Conservation (phyloP, 2,888 invertebrate genomes). For the Crepidodera aurea region DNA sequence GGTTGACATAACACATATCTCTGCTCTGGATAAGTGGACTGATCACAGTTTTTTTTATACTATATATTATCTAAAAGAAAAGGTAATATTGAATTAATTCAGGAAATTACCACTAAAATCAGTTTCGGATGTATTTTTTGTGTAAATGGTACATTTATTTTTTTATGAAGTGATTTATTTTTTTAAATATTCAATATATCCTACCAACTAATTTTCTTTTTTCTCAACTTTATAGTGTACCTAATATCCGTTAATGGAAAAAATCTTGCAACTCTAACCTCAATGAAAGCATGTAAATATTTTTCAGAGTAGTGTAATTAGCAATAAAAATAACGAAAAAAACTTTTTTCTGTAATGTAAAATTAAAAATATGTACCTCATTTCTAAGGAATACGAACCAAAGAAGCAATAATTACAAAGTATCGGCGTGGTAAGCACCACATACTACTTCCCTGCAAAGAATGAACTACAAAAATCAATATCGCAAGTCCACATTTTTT, state of each 20-base stretch:
- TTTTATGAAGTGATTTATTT: too few species aligned
- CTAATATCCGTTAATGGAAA: slow-evolving; percentile 4
- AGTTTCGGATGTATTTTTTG: too few species aligned
- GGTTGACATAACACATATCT: too few species aligned
- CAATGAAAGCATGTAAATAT: slow-evolving; percentile 38
- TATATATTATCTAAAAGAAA: too few species aligned
- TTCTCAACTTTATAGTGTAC: background rate
- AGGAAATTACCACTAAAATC: too few species aligned
- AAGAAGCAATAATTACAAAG: background rate
- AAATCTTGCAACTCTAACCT: slow-evolving; percentile 33
- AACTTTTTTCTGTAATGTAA: slow-evolving; percentile 6
- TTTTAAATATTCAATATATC: background rate
- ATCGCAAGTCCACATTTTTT: too few species aligned
- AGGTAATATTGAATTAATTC: too few species aligned
- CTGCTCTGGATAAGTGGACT: too few species aligned
- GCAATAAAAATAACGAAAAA: slow-evolving; percentile 28
- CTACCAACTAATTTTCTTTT: background rate
- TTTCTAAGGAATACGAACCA: slow-evolving; percentile 7
- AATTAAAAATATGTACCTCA: slow-evolving; percentile 8
- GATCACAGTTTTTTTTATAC: too few species aligned
- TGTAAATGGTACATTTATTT: too few species aligned
- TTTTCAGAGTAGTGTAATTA: slow-evolving; percentile 38
- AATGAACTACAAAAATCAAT: too few species aligned
- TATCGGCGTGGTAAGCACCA: background rate
- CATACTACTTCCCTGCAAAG: background rate